These are phyloP conservation scores for Apotomis turbidana DNA, from an alignment of 2,888 invertebrate genomes.

Conservation along the genomic window DNA sequence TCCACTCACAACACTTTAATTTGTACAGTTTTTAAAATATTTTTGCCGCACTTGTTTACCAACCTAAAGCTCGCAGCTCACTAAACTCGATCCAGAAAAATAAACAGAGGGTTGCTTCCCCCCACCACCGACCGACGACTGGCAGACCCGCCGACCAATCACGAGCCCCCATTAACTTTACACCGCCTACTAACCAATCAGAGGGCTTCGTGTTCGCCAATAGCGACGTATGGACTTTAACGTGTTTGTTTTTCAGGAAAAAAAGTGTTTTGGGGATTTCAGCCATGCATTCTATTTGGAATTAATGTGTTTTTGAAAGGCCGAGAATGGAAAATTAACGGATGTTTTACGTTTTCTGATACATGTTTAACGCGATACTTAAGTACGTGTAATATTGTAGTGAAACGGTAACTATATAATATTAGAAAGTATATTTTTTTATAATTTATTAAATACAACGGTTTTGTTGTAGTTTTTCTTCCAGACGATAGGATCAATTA, in stretches of 20 bases:
- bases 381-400: no score
- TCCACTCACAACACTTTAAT: constrained; percentile 58
- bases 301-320: constrained; percentile 43
- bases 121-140: constrained; percentile 63
- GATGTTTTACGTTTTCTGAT: constrained; percentile 10
- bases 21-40: constrained; percentile 20
- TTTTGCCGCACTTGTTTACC: constrained; percentile 27
- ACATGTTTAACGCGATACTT: no score
- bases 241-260: constrained; percentile 67
- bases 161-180: constrained; percentile 44
- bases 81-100: constrained; percentile 78
- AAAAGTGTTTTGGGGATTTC: constrained; percentile 64
- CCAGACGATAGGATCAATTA: no score
- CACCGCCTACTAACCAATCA: constrained; percentile 73
- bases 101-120: constrained; percentile 79
- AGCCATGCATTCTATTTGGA: constrained; percentile 57
- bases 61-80: constrained; percentile 68
- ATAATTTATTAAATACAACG: no score
- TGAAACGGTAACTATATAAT: no score
- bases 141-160: constrained; percentile 61
- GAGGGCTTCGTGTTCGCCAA: constrained; percentile 57
- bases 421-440: no score
- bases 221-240: constrained; percentile 54
- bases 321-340: constrained; percentile 40
- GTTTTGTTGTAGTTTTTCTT: no score